Conservation (phyloP, 1,140 invertebrate genomes). For the Agraylea sexmaculata region DNA sequence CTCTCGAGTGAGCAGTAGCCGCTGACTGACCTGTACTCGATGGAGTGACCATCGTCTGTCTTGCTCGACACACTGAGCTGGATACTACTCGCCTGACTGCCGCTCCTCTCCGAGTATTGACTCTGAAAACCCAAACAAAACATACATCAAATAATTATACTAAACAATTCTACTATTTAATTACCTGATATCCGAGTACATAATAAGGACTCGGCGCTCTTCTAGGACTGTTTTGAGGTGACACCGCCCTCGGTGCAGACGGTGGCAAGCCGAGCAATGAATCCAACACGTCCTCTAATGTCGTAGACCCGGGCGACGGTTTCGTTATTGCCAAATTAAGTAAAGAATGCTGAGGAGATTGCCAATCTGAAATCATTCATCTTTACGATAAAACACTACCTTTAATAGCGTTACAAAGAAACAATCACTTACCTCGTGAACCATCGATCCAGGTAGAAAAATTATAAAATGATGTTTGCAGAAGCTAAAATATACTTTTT, state of each 20-base stretch:
- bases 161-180: not conserved
- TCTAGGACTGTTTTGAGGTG: constrained; percentile 46
- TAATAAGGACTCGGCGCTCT: constrained; percentile 50
- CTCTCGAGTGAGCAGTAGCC: constrained; percentile 7
- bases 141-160: not conserved
- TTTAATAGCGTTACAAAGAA: too few species aligned
- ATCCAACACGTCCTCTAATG: constrained; percentile 85
- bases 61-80: constrained; percentile 16
- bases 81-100: constrained; percentile 36
- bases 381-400: not conserved
- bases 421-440: too few species aligned
- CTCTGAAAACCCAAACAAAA: constrained; percentile 25
- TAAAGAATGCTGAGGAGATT: constrained; percentile 21
- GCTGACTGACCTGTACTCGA: constrained; percentile 1
- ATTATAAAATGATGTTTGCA: too few species aligned
- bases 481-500: too few species aligned
- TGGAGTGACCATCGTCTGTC: constrained; percentile 13
- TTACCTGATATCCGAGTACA: constrained; percentile 56
- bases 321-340: constrained; percentile 31
- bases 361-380: constrained; percentile 15
- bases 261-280: constrained; percentile 75
- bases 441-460: too few species aligned
- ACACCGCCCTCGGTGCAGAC: constrained; percentile 51
- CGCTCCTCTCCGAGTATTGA: constrained; percentile 35
- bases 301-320: constrained; percentile 66